Conservation (phyloP, 2,113 vertebrate genomes). For the Grallaria varia region DNA sequence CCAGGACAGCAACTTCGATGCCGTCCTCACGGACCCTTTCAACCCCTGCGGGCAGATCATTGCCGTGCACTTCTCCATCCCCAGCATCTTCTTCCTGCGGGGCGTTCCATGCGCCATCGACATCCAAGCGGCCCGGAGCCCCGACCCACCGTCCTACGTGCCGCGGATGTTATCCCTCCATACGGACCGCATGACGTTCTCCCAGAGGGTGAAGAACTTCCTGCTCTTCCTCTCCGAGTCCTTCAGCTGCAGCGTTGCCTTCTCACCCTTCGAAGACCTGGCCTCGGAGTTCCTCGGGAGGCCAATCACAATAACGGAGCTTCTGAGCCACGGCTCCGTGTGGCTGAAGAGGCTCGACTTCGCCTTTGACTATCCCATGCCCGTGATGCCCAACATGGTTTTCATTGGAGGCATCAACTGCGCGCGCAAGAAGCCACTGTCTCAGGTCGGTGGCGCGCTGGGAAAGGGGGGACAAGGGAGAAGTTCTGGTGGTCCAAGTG, state of each 20-base stretch:
- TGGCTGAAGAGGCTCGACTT: slow-evolving; percentile 84
- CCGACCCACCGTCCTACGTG: slow-evolving; percentile 76
- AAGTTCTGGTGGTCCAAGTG: neutral
- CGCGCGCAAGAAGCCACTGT: neutral
- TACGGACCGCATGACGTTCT: slow-evolving; percentile 78
- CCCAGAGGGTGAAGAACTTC: slow-evolving; percentile 79
- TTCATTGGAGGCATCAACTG: slow-evolving; percentile 80
- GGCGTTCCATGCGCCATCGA: slow-evolving; percentile 79
- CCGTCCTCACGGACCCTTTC: slow-evolving; percentile 82
- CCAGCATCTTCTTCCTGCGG: slow-evolving; percentile 77
- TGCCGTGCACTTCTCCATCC: slow-evolving; percentile 77
- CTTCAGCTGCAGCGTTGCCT: slow-evolving; percentile 61
- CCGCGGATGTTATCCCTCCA: slow-evolving; percentile 54
- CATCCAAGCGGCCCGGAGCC: slow-evolving; percentile 68
- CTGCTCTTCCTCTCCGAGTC: slow-evolving; percentile 59
- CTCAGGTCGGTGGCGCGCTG: slow-evolving; percentile 69
- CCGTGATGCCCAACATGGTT: slow-evolving; percentile 82
- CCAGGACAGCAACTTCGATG: slow-evolving; percentile 66
- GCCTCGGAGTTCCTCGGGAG: slow-evolving; percentile 73
- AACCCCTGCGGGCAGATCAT: slow-evolving; percentile 84
- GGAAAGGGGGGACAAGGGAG: neutral
- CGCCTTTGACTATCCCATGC: slow-evolving; percentile 79
- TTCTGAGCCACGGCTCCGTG: slow-evolving; percentile 73
- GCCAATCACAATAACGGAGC: slow-evolving; percentile 68
- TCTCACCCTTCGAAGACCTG: slow-evolving; percentile 69